Conservation (phyloP, 2,113 vertebrate genomes). For the Nothobranchius furzeri region DNA sequence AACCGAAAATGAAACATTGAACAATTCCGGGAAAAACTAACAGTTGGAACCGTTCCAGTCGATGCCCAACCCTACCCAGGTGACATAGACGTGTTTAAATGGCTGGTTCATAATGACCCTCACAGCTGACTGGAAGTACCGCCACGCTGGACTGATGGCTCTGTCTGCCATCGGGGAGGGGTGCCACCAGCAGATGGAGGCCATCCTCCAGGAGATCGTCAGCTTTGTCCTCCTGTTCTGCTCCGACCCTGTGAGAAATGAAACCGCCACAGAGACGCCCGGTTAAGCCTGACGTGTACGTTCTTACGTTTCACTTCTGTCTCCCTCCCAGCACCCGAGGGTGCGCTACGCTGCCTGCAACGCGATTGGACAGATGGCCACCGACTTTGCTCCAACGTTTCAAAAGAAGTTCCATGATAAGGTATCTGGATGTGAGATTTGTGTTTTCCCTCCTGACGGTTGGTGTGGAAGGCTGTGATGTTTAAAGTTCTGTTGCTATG, state of each 20-base stretch:
- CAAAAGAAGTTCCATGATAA: slow-evolving; percentile 99
- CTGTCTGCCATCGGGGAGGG: slow-evolving; percentile 97
- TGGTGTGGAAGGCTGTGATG: too few relatives aligned
- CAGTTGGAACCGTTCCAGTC: too few relatives aligned
- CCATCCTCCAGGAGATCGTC: slow-evolving; percentile 96
- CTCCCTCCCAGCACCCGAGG: slow-evolving; percentile 87
- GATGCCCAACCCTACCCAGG: too few relatives aligned
- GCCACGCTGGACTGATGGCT: slow-evolving; percentile 96
- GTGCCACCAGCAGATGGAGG: slow-evolving; percentile 99
- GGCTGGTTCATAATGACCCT: not conserved
- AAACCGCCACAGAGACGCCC: too few relatives aligned
- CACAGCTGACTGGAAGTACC: slow-evolving; percentile 96
- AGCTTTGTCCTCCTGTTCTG: slow-evolving; percentile 94
- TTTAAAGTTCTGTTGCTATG: not conserved
- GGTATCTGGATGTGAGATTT: slow-evolving; percentile 63
- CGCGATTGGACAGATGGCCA: slow-evolving; percentile 98
- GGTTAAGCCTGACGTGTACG: too few relatives aligned
- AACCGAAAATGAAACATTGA: too few relatives aligned
- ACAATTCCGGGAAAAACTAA: too few relatives aligned
- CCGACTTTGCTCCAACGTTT: slow-evolving; percentile 96
- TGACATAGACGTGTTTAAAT: too few relatives aligned
- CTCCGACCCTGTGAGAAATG: slow-evolving; percentile 88
- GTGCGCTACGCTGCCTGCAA: slow-evolving; percentile 97
- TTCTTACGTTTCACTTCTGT: too few relatives aligned
- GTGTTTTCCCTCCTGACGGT: too few relatives aligned